Conservation (phyloP, 2,113 vertebrate species). For the Mesoclemmys tuberculata region DNA sequence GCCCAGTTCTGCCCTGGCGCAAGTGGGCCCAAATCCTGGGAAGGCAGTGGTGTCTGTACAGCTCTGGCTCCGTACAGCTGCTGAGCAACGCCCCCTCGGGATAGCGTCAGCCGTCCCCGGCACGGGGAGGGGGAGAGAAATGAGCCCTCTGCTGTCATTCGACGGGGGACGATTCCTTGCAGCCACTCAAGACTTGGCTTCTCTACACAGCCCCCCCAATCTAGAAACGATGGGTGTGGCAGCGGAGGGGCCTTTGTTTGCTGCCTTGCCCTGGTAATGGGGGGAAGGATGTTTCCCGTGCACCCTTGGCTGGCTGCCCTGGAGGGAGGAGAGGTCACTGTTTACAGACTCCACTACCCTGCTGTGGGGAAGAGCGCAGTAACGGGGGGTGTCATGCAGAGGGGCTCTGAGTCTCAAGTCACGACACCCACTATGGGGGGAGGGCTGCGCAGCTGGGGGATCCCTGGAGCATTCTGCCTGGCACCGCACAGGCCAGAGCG, state of each 20-base stretch:
- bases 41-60: neutral
- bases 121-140: neutral
- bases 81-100: neutral
- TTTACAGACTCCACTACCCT: neutral
- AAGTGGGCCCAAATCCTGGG: neutral
- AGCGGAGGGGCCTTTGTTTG: neutral
- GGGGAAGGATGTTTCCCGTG: neutral
- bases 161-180: neutral
- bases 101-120: too few species aligned
- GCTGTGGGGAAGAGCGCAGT: neutral
- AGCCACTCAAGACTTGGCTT: neutral
- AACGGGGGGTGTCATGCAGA: neutral
- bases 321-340: neutral
- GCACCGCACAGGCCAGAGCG: neutral
- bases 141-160: neutral
- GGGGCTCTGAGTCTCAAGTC: neutral
- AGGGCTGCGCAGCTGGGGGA: neutral
- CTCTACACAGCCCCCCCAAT: neutral
- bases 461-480: neutral
- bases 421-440: neutral
- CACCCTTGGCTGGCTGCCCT: neutral
- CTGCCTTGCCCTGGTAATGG: neutral
- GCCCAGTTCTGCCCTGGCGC: neutral
- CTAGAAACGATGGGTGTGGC: neutral
- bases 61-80: neutral